Conservation (phyloP, 2,113 vertebrate genomes). For the Crypturellus undulatus region DNA sequence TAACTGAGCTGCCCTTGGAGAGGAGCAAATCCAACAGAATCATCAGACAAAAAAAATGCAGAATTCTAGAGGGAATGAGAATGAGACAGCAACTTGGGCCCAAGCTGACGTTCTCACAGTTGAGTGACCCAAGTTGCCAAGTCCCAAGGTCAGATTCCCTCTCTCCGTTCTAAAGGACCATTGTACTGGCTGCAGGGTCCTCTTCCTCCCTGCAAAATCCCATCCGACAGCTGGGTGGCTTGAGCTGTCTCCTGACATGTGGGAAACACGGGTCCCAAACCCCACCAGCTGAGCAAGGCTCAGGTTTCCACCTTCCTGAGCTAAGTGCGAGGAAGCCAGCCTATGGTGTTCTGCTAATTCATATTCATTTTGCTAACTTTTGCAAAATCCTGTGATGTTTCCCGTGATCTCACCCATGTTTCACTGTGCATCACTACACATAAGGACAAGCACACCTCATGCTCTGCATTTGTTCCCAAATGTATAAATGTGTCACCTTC, state of each 20-base stretch:
- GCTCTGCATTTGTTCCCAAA: not conserved
- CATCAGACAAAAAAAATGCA: not conserved
- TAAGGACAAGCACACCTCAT: too few relatives aligned
- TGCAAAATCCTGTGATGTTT: not conserved
- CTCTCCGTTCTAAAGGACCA: not conserved
- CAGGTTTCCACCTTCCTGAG: not conserved
- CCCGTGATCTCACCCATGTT: not conserved
- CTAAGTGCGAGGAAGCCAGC: not conserved
- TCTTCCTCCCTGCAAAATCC: not conserved
- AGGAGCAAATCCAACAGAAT: not conserved
- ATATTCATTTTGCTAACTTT: not conserved
- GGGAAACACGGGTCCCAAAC: not conserved
- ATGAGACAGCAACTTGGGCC: not conserved
- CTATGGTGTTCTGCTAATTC: not conserved
- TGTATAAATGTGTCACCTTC: not conserved
- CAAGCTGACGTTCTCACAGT: not conserved
- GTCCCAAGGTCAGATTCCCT: not conserved
- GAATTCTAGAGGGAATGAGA: not conserved
- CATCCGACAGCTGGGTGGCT: not conserved
- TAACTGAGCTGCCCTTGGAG: not conserved
- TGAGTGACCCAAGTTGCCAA: not conserved
- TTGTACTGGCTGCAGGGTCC: not conserved
- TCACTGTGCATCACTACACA: not conserved
- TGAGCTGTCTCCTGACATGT: not conserved
- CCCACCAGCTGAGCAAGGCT: not conserved